Conservation (phyloP, 2,888 invertebrate species). For the Marronus borbonicus region DNA sequence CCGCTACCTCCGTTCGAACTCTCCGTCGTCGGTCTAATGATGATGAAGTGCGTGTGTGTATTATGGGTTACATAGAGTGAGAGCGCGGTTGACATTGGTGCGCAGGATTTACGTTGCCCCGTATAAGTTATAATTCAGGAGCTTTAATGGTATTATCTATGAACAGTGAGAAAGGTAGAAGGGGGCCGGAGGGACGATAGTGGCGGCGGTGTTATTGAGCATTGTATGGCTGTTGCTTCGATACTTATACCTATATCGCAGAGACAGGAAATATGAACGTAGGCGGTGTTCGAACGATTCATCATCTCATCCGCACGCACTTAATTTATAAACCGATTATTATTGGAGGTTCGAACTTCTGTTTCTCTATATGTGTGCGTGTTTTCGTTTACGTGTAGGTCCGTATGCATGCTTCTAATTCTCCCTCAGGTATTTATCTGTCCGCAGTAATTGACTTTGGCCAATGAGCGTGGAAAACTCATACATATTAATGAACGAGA, state of each 20-base stretch:
- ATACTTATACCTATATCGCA: slow-evolving; percentile 7
- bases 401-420: background rate
- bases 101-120: slow-evolving; percentile 49
- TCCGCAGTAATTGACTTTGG: slow-evolving; percentile 33
- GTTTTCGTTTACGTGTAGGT: background rate
- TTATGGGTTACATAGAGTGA: slow-evolving; percentile 23
- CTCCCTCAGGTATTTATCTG: slow-evolving; percentile 5
- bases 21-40: slow-evolving; percentile 52
- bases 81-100: slow-evolving; percentile 34
- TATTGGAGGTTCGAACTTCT: slow-evolving; percentile 38
- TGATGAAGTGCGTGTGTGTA: slow-evolving; percentile 56
- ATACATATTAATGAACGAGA: slow-evolving; percentile 34
- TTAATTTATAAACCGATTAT: slow-evolving; percentile 42
- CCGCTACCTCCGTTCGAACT: slow-evolving; percentile 23
- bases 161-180: slow-evolving; percentile 19
- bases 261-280: slow-evolving; percentile 24
- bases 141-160: slow-evolving; percentile 56
- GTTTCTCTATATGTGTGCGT: slow-evolving; percentile 21
- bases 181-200: background rate
- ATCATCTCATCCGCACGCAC: slow-evolving; percentile 43
- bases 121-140: slow-evolving; percentile 55
- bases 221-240: background rate
- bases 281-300: slow-evolving; percentile 28
- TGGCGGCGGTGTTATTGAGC: background rate
- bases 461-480: slow-evolving; percentile 13